Evolutionary conservation across 2,113 vertebrate species (phyloP).

Genomic region (Proteles cristata): DNA sequence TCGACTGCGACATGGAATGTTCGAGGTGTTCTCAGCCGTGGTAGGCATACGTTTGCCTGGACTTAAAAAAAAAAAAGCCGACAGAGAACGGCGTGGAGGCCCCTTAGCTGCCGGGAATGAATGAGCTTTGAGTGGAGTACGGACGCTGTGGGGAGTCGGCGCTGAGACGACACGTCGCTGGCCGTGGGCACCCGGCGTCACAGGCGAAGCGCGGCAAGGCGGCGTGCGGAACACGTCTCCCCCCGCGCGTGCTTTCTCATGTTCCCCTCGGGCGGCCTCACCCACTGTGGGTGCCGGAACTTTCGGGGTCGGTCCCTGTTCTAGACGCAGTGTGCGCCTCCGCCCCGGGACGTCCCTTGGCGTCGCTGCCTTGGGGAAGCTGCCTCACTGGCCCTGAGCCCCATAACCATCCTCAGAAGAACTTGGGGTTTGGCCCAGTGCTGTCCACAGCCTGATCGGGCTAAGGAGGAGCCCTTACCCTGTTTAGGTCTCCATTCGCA

Average conservation of each 20-base stretch:
- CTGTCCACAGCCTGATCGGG: background rate
- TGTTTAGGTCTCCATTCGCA: background rate
- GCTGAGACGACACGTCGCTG: too few species aligned
- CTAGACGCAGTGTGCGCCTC: too few species aligned
- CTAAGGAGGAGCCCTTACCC: background rate
- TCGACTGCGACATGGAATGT: background rate
- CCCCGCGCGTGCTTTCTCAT: background rate
- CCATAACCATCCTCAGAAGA: background rate
- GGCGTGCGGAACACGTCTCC: background rate
- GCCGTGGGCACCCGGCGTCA: background rate
- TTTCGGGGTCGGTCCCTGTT: background rate
- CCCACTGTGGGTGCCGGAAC: background rate
- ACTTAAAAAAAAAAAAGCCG: background rate
- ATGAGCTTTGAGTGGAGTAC: background rate
- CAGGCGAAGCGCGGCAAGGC: background rate
- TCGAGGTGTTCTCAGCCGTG: background rate
- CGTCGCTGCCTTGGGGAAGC: background rate
- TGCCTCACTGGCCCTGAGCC: background rate
- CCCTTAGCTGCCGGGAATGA: background rate
- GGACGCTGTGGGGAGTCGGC: too few species aligned
- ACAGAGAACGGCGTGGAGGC: background rate
- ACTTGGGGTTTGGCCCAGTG: background rate
- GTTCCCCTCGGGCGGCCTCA: background rate
- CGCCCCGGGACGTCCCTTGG: rapidly evolving
- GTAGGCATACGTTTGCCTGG: background rate